These are phyloP conservation scores for Semotilus atromaculatus DNA, from an alignment of 2,797 vertebrate genomes.

Conservation along the genomic window DNA sequence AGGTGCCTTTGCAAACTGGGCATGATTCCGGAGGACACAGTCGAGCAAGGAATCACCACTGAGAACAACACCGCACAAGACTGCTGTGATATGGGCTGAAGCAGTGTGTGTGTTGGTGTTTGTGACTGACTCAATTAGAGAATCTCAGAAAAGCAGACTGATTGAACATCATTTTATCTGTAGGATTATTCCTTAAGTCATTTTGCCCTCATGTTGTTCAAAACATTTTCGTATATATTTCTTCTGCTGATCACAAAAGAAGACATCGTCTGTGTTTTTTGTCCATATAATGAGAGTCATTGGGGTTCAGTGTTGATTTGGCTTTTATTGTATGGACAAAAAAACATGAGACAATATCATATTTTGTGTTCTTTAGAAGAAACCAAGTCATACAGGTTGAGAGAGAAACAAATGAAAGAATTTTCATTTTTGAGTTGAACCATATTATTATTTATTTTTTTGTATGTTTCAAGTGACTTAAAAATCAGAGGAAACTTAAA, in stretches of 20 bases:
- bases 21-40: slow-evolving; percentile 47
- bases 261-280: neutral
- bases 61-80: neutral
- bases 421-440: neutral
- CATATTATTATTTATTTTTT: no score
- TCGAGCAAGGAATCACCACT: slow-evolving; percentile 31
- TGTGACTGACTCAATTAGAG: neutral
- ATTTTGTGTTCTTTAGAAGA: neutral
- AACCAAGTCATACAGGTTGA: neutral
- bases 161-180: neutral
- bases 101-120: neutral
- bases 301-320: neutral
- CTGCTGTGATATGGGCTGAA: slow-evolving; percentile 12
- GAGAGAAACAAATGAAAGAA: neutral
- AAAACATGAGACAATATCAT: neutral
- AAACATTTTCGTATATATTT: neutral
- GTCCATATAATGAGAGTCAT: neutral
- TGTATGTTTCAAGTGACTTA: no score
- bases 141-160: neutral
- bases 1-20: slow-evolving; percentile 58
- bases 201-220: neutral
- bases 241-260: neutral
- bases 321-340: neutral
- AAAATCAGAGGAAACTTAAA: no score
- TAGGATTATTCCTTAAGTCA: neutral